phyloP scores from a whole-genome alignment of 1,140 invertebrate species.

The Cherax quadricarinatus region DNA sequence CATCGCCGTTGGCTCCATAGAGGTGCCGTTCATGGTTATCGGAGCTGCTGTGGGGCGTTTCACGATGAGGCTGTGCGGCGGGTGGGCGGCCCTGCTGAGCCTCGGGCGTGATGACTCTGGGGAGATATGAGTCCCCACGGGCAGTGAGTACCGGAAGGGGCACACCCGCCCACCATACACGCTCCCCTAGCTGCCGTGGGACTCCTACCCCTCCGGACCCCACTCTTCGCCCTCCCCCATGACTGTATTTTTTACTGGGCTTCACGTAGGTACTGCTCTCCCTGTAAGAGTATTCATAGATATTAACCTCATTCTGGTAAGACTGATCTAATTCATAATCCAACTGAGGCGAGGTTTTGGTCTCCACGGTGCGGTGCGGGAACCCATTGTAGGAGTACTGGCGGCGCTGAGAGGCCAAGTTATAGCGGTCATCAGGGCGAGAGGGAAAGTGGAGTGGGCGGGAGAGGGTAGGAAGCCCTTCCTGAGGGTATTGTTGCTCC shows the following conservation, averaged over 20 bases:
- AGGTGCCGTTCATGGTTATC: background rate
- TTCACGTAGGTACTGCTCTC: slow-evolving; percentile 37
- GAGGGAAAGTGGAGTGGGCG: background rate
- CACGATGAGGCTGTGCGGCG: background rate
- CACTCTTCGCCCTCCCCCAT: background rate
- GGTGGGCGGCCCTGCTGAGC: background rate
- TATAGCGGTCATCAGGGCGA: slow-evolving; percentile 14
- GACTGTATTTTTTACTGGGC: slow-evolving; percentile 4
- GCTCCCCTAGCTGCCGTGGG: slow-evolving; percentile 35
- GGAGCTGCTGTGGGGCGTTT: background rate
- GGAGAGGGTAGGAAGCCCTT: background rate
- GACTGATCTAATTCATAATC: slow-evolving; percentile 51
- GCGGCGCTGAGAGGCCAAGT: slow-evolving; percentile 4
- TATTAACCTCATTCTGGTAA: slow-evolving; percentile 48
- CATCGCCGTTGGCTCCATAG: slow-evolving; percentile 12
- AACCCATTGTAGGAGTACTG: slow-evolving; percentile 31
- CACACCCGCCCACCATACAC: slow-evolving; percentile 42
- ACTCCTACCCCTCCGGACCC: background rate
- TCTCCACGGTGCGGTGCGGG: slow-evolving; percentile 23
- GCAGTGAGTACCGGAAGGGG: slow-evolving; percentile 23
- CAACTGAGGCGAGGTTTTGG: slow-evolving; percentile 16
- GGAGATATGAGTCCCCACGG: slow-evolving; percentile 29
- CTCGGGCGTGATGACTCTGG: background rate
- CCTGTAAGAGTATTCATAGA: slow-evolving; percentile 48
- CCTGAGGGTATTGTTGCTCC: background rate